phyloP scores from a whole-genome alignment of 1,140 invertebrate genomes.

The Carposina sasakii region DNA sequence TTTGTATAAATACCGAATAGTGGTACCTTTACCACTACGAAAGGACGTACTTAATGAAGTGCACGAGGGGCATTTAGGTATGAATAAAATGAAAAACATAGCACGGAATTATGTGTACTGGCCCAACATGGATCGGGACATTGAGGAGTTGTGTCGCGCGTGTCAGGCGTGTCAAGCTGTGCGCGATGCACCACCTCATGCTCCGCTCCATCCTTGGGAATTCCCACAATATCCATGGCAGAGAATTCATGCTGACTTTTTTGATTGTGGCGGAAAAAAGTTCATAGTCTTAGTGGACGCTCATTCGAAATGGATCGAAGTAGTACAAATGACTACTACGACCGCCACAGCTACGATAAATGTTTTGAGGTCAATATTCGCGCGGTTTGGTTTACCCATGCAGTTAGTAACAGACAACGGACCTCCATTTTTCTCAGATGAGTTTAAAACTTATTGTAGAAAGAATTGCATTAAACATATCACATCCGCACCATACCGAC shows the following conservation, averaged over 20 bases:
- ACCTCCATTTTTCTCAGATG: not conserved
- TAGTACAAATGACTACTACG: not conserved
- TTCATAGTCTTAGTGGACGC: not conserved
- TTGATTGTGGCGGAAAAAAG: not conserved
- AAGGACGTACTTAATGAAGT: slow-evolving; percentile 15
- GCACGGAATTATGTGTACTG: slow-evolving; percentile 65
- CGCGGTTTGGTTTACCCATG: not conserved
- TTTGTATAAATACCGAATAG: not conserved
- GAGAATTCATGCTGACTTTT: not conserved
- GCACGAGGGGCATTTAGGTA: slow-evolving; percentile 58
- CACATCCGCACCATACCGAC: not conserved
- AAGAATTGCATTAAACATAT: not conserved
- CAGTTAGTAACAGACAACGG: not conserved
- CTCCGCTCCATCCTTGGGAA: not conserved
- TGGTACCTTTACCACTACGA: not conserved
- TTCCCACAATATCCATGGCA: not conserved
- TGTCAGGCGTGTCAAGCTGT: not conserved
- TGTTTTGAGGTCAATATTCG: not conserved
- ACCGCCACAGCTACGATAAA: not conserved
- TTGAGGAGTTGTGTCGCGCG: slow-evolving; percentile 26
- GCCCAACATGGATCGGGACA: slow-evolving; percentile 59
- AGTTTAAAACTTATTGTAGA: not conserved
- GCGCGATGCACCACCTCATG: not conserved
- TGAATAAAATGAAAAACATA: slow-evolving; percentile 66
- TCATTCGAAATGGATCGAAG: not conserved